Conservation (phyloP, 2,888 invertebrate species). For the Sturmia bella region DNA sequence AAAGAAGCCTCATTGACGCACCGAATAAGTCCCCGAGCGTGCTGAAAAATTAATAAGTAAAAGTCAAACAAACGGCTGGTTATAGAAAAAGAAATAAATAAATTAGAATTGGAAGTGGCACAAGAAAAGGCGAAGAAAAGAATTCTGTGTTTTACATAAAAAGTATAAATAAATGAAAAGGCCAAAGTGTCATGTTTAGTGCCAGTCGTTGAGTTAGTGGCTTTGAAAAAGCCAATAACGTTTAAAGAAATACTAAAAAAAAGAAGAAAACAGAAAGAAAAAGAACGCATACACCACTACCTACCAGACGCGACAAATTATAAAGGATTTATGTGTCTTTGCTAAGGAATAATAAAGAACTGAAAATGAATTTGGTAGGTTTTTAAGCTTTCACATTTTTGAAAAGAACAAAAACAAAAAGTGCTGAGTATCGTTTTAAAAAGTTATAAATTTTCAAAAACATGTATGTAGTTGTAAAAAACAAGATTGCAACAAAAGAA, state of each 20-base stretch:
- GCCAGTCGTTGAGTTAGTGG: conserved; percentile 37
- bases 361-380: conserved; percentile 15
- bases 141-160: not conserved
- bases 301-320: conserved; percentile 17
- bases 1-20: conserved; percentile 68
- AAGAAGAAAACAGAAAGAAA: conserved; percentile 16
- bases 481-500: conserved; percentile 1
- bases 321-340: not conserved
- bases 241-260: not conserved
- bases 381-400: not conserved
- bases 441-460: conserved; percentile 11
- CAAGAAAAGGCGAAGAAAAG: conserved; percentile 12
- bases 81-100: conserved; percentile 16
- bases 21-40: conserved; percentile 56
- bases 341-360: not conserved
- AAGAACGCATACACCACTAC: conserved; percentile 6
- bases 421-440: not conserved
- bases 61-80: conserved; percentile 16
- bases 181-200: not conserved
- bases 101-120: not conserved
- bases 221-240: conserved; percentile 19
- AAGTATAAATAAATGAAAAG: conserved; percentile 25
- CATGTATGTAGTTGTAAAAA: not conserved
- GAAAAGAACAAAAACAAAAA: not conserved
- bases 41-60: not conserved